Evolutionary conservation across 1,140 invertebrate species (phyloP).

Genomic region (Zaprionus gabonicus): DNA sequence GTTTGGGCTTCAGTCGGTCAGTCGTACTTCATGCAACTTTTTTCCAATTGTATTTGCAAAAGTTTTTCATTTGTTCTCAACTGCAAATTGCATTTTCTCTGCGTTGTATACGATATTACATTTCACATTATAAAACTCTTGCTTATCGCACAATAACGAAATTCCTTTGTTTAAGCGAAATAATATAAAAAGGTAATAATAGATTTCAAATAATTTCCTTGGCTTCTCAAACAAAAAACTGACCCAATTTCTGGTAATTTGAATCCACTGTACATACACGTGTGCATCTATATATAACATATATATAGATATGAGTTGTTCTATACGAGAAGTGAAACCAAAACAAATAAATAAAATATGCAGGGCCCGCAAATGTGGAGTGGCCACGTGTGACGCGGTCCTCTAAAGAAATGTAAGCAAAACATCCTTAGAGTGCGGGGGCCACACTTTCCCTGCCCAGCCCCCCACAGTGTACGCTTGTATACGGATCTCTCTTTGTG

Average conservation of each 20-base stretch:
- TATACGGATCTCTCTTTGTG: not conserved
- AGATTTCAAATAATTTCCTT: not conserved
- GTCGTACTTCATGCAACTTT: conserved; percentile 40
- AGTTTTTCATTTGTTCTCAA: conserved; percentile 1
- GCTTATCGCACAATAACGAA: not conserved
- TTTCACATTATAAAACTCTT: not conserved
- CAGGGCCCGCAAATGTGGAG: conserved; percentile 55
- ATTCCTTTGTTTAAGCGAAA: not conserved
- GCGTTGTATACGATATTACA: not conserved
- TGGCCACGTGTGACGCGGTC: conserved; percentile 19
- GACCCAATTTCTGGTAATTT: conserved; percentile 64
- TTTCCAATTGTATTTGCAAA: conserved; percentile 46
- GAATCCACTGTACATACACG: not conserved
- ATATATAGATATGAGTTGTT: not conserved
- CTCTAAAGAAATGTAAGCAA: conserved; percentile 32
- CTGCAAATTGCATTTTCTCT: not conserved
- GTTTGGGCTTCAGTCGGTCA: conserved; percentile 33
- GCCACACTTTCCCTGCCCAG: no score
- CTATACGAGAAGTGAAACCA: conserved; percentile 27
- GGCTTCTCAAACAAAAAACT: conserved; percentile 12
- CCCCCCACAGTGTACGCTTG: not conserved
- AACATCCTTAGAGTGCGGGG: conserved; percentile 10
- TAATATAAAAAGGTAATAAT: conserved; percentile 6
- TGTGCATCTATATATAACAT: not conserved
- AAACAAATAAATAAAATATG: conserved; percentile 74